Conservation (phyloP, 2,888 invertebrate genomes). For the Hypselothyrea guttata region DNA sequence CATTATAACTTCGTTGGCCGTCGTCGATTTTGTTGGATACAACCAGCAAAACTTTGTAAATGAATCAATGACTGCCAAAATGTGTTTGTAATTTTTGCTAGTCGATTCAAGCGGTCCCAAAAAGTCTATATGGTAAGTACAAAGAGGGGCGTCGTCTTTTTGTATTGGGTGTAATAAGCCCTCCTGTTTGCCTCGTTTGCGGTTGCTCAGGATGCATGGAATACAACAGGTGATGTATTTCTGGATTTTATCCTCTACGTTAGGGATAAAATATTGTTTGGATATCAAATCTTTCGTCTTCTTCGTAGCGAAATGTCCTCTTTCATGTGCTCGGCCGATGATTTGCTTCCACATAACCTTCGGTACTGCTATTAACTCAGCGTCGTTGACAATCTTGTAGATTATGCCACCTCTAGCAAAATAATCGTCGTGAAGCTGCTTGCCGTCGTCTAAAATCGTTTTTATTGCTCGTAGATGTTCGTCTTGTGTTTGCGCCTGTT, state of each 20-base stretch:
- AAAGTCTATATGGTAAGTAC: slow-evolving; percentile 19
- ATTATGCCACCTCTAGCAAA: too few relatives aligned
- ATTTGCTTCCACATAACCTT: not conserved
- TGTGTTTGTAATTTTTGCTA: slow-evolving; percentile 13
- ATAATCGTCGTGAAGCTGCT: not conserved
- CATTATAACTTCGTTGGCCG: not conserved
- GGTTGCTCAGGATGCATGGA: slow-evolving; percentile 4
- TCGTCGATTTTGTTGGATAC: not conserved
- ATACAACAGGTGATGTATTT: slow-evolving; percentile 2
- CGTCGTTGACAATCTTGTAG: not conserved
- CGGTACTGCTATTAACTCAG: not conserved
- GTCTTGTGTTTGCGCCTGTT: not conserved
- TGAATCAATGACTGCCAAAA: slow-evolving; percentile 8
- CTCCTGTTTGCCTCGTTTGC: slow-evolving; percentile 8
- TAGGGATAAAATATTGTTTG: not conserved
- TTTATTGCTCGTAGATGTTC: not conserved
- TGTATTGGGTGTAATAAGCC: slow-evolving; percentile 21
- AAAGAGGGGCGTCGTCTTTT: slow-evolving; percentile 15
- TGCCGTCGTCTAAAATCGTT: not conserved
- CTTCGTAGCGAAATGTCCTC: not conserved
- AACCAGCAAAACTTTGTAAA: slow-evolving; percentile 1
- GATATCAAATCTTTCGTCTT: not conserved
- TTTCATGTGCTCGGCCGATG: not conserved
- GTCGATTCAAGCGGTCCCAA: slow-evolving; percentile 22
- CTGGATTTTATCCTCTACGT: not conserved